Conservation (phyloP, 2,113 vertebrate species). For the Cinclus cinclus region DNA sequence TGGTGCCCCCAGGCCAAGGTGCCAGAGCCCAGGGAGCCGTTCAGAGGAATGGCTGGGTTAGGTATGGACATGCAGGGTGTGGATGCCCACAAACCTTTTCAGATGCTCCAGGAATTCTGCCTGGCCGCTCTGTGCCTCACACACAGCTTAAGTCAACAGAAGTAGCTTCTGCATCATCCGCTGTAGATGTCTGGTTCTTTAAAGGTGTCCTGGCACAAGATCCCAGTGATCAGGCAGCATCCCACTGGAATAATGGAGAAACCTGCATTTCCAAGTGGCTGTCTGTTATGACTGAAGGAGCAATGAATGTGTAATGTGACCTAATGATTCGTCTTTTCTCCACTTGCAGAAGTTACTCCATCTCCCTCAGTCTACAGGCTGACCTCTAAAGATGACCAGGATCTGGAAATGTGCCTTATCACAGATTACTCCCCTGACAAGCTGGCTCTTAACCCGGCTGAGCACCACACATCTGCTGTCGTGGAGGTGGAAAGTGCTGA, state of each 20-base stretch:
- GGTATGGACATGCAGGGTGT: not conserved
- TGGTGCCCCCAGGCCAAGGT: not conserved
- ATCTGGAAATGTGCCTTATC: constrained; percentile 53
- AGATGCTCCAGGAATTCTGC: not conserved
- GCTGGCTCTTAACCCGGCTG: fast-evolving
- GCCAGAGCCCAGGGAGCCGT: not conserved
- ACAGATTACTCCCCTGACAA: constrained; percentile 40
- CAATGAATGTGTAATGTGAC: not conserved
- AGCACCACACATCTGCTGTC: fast-evolving
- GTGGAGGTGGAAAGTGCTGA: not conserved
- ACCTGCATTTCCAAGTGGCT: not conserved
- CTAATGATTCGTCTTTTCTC: not conserved
- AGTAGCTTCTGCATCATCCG: not conserved
- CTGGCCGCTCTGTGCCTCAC: not conserved
- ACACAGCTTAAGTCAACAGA: not conserved
- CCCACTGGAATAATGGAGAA: not conserved
- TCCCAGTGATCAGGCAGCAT: not conserved
- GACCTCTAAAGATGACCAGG: not conserved
- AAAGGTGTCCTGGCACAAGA: not conserved
- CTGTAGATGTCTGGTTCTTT: not conserved
- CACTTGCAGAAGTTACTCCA: not conserved
- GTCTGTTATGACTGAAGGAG: not conserved
- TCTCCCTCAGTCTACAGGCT: constrained; percentile 55
- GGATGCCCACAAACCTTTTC: not conserved
- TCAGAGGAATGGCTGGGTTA: not conserved